phyloP scores from a whole-genome alignment of 92 coral and sea anemone species.

The Isaurus tuberculatus region DNA sequence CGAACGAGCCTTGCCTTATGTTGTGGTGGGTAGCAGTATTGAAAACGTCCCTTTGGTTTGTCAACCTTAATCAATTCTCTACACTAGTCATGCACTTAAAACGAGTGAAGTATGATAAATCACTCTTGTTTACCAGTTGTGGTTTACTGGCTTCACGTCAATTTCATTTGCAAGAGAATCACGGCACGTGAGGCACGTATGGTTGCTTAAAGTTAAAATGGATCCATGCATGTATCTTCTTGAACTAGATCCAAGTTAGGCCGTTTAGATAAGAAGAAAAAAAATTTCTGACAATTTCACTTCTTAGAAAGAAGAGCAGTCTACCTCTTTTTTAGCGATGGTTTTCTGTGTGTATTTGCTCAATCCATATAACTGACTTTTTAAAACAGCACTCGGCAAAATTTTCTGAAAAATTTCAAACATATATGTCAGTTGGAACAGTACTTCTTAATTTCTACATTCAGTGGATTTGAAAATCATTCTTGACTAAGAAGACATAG shows the following conservation, averaged over 20 bases:
- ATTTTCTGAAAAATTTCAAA: too few species aligned
- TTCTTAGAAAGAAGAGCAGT: neutral
- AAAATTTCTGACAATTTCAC: neutral
- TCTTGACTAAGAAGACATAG: neutral
- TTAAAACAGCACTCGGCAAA: too few species aligned
- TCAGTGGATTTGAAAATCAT: neutral
- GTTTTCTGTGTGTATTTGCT: neutral
- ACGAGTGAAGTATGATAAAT: slow-evolving; percentile 30
- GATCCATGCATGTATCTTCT: neutral
- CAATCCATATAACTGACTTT: neutral
- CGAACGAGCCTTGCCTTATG: neutral
- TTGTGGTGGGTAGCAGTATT: neutral
- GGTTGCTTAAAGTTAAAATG: neutral
- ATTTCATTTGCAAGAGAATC: neutral
- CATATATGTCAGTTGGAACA: too few species aligned
- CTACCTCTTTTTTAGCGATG: neutral
- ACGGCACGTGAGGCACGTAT: neutral
- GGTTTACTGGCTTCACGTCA: slow-evolving; percentile 2
- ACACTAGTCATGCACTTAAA: neutral
- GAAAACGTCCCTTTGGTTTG: neutral
- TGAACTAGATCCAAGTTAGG: neutral
- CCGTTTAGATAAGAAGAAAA: neutral
- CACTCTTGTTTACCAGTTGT: neutral
- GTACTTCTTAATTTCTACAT: neutral
- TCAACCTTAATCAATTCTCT: slow-evolving; percentile 7